Evolutionary conservation across 2,113 vertebrate genomes (phyloP).

Genomic region (Oncorhynchus keta): DNA sequence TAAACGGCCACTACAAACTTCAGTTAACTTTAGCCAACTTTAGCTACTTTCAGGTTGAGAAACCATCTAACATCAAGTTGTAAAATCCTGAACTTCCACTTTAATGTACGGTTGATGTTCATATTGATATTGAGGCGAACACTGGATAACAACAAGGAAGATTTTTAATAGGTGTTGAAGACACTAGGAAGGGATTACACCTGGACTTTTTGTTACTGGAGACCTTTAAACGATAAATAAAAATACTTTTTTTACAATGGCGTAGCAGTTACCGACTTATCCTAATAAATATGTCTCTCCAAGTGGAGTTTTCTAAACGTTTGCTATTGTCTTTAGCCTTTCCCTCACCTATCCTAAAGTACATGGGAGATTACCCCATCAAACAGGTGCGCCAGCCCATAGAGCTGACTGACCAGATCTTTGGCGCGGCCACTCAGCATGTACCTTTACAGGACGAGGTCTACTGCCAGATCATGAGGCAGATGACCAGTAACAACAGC

Average conservation of each 20-base stretch:
- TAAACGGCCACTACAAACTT: too few species aligned
- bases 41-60: too few species aligned
- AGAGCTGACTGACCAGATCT: slow-evolving; percentile 92
- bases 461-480: slow-evolving; percentile 97
- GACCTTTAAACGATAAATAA: background rate
- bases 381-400: slow-evolving; percentile 73
- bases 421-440: slow-evolving; percentile 77
- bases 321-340: slow-evolving; percentile 67
- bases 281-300: background rate
- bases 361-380: slow-evolving; percentile 94
- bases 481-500: slow-evolving; percentile 84
- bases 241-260: background rate
- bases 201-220: background rate
- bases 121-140: background rate
- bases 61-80: too few species aligned
- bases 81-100: too few species aligned
- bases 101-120: background rate
- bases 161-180: background rate
- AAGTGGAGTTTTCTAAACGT: background rate
- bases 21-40: too few species aligned
- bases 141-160: background rate
- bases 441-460: slow-evolving; percentile 82
- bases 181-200: background rate
- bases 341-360: slow-evolving; percentile 86
- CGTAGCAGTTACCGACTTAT: too few species aligned